Base-by-base conservation (phyloP, 2,113 vertebrate species). In the Tetraodon nigroviridis region DNA sequence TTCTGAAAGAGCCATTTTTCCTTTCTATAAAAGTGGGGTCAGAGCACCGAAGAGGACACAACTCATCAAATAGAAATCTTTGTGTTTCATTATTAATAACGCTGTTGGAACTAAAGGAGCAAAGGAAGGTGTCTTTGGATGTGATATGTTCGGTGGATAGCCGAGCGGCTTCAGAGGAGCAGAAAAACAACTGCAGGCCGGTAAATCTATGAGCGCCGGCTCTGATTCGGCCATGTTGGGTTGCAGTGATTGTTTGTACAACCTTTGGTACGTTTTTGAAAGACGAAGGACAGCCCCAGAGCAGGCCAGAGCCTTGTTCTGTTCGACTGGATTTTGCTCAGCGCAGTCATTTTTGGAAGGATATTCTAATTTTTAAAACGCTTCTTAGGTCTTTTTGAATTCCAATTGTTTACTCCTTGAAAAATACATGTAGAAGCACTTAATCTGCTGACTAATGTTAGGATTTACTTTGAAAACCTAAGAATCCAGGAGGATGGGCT, bases 81-180 rank as follows among this genome's bases (percentile, higher is more conserved):
- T 71, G 51, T 53, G 27, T 69, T 86, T 52, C 55, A 87, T 87
- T 85, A 87, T 87, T 87, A 47, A 87, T 78, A 65, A 32, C 10
- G 37, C 67, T 59, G 78, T 51, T 71, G 70, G 1, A 7, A 10
- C 24, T 41, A 52, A 20, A 42, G 41, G 18, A 10, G 51, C 19
- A 17, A 32, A 13, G 1, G n/a, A 24, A 4, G 29, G 73, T 47
- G 50, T 49, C 45, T 61, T 22, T 46, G 44, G 58, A 4, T 40
- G 27, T 52, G 54, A 59, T 41, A 32, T 56, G 15, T 61, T 37
- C 57, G 21, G 18, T 54, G 44, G 15, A 16, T 3, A 37, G 32
- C 12, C 32, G 1, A 12, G 8, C 16, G 50, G 14, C 53, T 19
- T 15, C 18, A 56, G 29, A 46, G 41, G 37, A 11, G 14, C 15